Conservation (phyloP, 1,140 invertebrate species). For the Leptinotarsa lineolata region DNA sequence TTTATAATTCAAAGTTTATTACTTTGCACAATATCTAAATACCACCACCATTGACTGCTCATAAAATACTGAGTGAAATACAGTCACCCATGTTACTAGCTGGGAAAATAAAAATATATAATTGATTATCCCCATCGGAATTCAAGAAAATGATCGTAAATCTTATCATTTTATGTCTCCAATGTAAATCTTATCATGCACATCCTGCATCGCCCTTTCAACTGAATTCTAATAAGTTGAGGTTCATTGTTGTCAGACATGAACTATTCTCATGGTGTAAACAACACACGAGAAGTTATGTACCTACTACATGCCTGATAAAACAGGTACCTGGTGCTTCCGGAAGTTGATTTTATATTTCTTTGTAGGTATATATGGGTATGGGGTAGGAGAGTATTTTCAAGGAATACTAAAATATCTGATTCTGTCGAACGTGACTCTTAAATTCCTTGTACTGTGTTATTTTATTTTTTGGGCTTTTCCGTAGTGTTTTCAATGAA, state of each 20-base stretch:
- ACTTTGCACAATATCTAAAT: too few relatives aligned
- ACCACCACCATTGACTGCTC: not conserved
- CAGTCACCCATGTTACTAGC: not conserved
- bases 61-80: not conserved
- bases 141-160: not conserved
- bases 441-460: too few relatives aligned
- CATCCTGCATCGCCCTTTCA: constrained; percentile 4
- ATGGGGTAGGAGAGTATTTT: too few relatives aligned
- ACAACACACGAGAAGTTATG: not conserved
- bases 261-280: not conserved
- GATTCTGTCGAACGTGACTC: too few relatives aligned
- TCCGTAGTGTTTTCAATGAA: too few relatives aligned
- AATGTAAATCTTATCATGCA: constrained; percentile 8
- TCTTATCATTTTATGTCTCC: constrained; percentile 3
- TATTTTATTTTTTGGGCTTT: too few relatives aligned
- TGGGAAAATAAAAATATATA: constrained; percentile 1
- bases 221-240: not conserved
- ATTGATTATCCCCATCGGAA: not conserved
- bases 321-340: not conserved
- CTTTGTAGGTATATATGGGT: not conserved
- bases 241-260: constrained; percentile 3
- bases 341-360: not conserved
- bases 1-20: too few relatives aligned
- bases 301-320: not conserved
- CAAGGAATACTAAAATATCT: too few relatives aligned